These are phyloP conservation scores for Synanceia verrucosa DNA, from an alignment of 2,797 vertebrate species.

Conservation along the genomic window DNA sequence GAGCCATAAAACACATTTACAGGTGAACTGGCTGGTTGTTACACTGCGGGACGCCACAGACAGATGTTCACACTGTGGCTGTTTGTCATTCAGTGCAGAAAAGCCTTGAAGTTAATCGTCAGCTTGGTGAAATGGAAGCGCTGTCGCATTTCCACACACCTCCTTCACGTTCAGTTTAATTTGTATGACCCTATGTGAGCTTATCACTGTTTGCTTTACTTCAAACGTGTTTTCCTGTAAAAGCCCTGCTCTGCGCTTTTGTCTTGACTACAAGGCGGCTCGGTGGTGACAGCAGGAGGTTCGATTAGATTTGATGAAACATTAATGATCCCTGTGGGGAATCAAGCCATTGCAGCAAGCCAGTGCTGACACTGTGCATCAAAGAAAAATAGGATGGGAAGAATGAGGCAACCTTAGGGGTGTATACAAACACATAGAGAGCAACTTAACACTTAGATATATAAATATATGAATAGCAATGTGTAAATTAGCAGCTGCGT, in stretches of 20 bases:
- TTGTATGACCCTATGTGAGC: constrained; percentile 2
- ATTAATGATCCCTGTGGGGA: constrained; percentile 60
- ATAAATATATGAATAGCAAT: neutral
- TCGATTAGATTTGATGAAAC: constrained; percentile 68
- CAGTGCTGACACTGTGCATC: constrained; percentile 16
- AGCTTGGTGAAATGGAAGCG: neutral
- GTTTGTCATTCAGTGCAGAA: constrained; percentile 10
- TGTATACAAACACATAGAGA: constrained; percentile 4
- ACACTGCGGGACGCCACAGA: constrained; percentile 40
- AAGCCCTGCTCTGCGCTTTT: neutral
- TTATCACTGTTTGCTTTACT: constrained; percentile 10
- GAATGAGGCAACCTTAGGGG: neutral
- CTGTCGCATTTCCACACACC: neutral
- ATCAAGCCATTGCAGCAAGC: constrained; percentile 37
- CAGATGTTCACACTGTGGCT: constrained; percentile 8
- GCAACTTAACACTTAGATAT: neutral
- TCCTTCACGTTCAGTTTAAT: neutral
- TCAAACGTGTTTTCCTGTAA: constrained; percentile 26
- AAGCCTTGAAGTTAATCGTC: neutral
- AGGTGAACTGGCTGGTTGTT: constrained; percentile 56
- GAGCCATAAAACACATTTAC: constrained; percentile 40
- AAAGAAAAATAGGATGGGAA: constrained; percentile 9
- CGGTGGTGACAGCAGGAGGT: constrained; percentile 53
- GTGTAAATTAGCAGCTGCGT: neutral
- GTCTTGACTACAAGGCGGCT: constrained; percentile 27